A percentile compares a stretch with the other conserved stretches of the same genome.
phyloP scores from a whole-genome alignment of 2,113 vertebrate genomes.

The Uropsilus gracilis region DNA sequence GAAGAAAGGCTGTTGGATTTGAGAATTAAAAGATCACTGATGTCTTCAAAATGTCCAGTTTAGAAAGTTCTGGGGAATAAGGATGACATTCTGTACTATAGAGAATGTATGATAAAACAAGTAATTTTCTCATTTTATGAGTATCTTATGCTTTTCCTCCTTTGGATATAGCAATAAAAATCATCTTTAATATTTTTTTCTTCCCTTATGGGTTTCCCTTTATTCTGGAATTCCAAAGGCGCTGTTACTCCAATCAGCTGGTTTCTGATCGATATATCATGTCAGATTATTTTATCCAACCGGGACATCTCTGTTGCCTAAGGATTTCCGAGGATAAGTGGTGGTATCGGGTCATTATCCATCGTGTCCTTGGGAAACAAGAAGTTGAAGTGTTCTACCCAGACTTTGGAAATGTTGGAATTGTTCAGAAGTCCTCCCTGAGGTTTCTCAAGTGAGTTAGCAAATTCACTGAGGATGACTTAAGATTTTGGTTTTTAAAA shows the following conservation, averaged over 20 bases:
- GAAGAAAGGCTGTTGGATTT: background rate
- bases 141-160: too few relatives aligned
- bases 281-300: conserved; percentile 86
- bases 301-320: conserved; percentile 93
- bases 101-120: conserved; percentile 4
- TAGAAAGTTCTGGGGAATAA: background rate
- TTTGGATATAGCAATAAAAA: background rate
- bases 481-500: too few relatives aligned
- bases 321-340: conserved; percentile 86
- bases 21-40: background rate
- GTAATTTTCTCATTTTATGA: too few relatives aligned
- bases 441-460: conserved; percentile 94
- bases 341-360: conserved; percentile 95
- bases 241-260: conserved; percentile 89
- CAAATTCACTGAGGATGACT: background rate
- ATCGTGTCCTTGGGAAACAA: conserved; percentile 85
- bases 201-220: background rate
- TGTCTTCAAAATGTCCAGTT: background rate
- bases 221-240: conserved; percentile 82
- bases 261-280: conserved; percentile 91
- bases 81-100: background rate
- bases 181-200: background rate
- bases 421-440: conserved; percentile 87
- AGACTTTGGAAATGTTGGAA: conserved; percentile 90
- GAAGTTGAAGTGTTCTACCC: conserved; percentile 93